These are phyloP conservation scores for Mythimna vitellina DNA, from an alignment of 2,888 invertebrate genomes.

Conservation along the genomic window DNA sequence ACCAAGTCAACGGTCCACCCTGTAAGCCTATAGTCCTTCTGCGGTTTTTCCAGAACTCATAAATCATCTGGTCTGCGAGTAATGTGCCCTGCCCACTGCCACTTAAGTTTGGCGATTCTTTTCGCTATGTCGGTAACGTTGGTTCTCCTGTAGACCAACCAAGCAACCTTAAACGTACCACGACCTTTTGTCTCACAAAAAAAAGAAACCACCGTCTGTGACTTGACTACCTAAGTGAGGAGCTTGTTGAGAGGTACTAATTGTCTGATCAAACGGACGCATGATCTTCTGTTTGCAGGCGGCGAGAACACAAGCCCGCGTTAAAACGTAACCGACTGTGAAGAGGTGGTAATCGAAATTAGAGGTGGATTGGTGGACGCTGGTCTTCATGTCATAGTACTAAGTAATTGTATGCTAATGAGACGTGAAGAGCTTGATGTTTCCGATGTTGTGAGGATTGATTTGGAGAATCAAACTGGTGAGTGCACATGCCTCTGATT, in stretches of 20 bases:
- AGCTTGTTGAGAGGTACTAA: constrained; percentile 73
- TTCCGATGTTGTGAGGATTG: constrained; percentile 16
- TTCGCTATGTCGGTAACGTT: too few relatives aligned
- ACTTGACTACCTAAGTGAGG: constrained; percentile 65
- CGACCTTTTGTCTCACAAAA: constrained; percentile 63
- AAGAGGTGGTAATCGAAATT: constrained; percentile 56
- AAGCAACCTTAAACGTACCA: constrained; percentile 45
- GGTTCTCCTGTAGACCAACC: not conserved
- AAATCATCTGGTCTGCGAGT: too few relatives aligned
- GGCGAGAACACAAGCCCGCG: constrained; percentile 79
- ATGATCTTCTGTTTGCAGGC: constrained; percentile 80
- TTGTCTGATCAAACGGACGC: constrained; percentile 74
- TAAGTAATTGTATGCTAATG: constrained; percentile 52
- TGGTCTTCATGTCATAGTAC: constrained; percentile 49
- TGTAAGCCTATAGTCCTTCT: too few relatives aligned
- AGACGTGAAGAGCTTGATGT: constrained; percentile 34
- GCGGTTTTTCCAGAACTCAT: too few relatives aligned
- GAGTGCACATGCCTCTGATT: too few relatives aligned
- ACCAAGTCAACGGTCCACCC: too few relatives aligned
- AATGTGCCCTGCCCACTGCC: too few relatives aligned
- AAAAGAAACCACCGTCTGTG: constrained; percentile 44
- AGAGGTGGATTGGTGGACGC: constrained; percentile 24
- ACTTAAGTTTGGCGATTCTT: too few relatives aligned
- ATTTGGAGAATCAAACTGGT: not conserved
- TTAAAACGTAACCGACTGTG: constrained; percentile 64